Percentiles rank a stretch among this genome's conserved stretches.
These are phyloP conservation scores for Phragmatobia fuliginosa DNA, from an alignment of 2,888 invertebrate genomes.

Conservation along the genomic window DNA sequence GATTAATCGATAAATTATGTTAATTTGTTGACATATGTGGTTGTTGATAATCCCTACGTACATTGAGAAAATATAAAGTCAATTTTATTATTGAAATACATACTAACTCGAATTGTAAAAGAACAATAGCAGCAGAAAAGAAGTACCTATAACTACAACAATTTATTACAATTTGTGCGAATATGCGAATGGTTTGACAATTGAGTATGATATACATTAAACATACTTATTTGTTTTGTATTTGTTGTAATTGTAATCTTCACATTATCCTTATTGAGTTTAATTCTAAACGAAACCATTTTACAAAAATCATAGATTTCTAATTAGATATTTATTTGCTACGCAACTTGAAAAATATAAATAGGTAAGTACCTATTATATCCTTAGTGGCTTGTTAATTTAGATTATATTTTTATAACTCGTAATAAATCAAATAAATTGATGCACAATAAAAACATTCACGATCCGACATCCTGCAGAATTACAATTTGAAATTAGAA, in stretches of 20 bases:
- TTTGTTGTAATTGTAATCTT: too few relatives aligned
- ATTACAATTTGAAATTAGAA: constrained; percentile 21
- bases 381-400: neutral
- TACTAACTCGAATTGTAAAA: too few relatives aligned
- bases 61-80: too few relatives aligned
- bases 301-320: neutral
- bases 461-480: neutral
- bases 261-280: neutral
- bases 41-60: too few relatives aligned
- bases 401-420: neutral
- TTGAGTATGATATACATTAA: too few relatives aligned
- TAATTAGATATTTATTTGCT: neutral
- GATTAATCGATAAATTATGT: constrained; percentile 22
- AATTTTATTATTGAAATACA: too few relatives aligned
- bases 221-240: too few relatives aligned
- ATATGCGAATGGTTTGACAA: too few relatives aligned
- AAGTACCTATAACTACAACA: too few relatives aligned
- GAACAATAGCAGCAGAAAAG: too few relatives aligned
- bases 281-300: neutral
- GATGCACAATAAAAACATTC: neutral
- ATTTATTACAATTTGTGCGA: too few relatives aligned
- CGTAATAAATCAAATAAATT: neutral
- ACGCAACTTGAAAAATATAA: neutral
- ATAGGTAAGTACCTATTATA: too few relatives aligned
- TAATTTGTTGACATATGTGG: constrained; percentile 10